A percentile compares a stretch with the other conserved stretches of the same genome.
These are phyloP conservation scores for Gonioctena quinquepunctata DNA, from an alignment of 1,140 invertebrate genomes.

Conservation along the genomic window DNA sequence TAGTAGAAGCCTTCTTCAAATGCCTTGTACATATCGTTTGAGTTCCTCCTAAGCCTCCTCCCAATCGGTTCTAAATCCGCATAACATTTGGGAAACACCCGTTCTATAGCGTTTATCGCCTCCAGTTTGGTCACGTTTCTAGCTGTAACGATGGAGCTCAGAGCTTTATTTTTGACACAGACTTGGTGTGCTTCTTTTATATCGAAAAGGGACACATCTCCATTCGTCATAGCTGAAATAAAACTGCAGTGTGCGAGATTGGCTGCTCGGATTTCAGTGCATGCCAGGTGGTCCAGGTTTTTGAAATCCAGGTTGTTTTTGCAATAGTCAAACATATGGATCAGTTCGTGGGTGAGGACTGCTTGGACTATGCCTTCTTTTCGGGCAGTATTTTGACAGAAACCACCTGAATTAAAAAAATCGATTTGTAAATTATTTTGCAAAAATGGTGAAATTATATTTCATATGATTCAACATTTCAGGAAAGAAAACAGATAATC, in stretches of 20 bases:
- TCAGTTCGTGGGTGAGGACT: slow-evolving; percentile 88
- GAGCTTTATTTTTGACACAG: slow-evolving; percentile 89
- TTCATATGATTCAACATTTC: too few relatives aligned
- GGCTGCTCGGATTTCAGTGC: slow-evolving; percentile 91
- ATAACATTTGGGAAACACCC: slow-evolving; percentile 92
- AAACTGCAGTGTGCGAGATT: slow-evolving; percentile 92
- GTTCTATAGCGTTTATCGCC: slow-evolving; percentile 77
- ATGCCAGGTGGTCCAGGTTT: slow-evolving; percentile 92
- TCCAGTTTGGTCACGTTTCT: slow-evolving; percentile 73
- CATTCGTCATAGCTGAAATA: slow-evolving; percentile 75
- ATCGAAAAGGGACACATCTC: slow-evolving; percentile 74
- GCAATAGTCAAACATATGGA: slow-evolving; percentile 97
- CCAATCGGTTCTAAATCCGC: slow-evolving; percentile 92
- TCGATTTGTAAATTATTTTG: too few relatives aligned
- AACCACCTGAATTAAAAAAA: slow-evolving; percentile 62
- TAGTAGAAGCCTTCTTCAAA: slow-evolving; percentile 77
- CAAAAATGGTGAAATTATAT: too few relatives aligned
- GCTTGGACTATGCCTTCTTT: slow-evolving; percentile 71
- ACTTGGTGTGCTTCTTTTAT: slow-evolving; percentile 77
- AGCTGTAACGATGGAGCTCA: slow-evolving; percentile 80
- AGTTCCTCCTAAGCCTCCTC: slow-evolving; percentile 76
- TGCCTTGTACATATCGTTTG: slow-evolving; percentile 74
- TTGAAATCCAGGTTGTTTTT: slow-evolving; percentile 85
- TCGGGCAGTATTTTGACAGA: slow-evolving; percentile 85
- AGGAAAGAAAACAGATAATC: too few relatives aligned